Evolutionary conservation across 2,797 vertebrate genomes (phyloP).

Genomic region (Spondyliosoma cantharus): DNA sequence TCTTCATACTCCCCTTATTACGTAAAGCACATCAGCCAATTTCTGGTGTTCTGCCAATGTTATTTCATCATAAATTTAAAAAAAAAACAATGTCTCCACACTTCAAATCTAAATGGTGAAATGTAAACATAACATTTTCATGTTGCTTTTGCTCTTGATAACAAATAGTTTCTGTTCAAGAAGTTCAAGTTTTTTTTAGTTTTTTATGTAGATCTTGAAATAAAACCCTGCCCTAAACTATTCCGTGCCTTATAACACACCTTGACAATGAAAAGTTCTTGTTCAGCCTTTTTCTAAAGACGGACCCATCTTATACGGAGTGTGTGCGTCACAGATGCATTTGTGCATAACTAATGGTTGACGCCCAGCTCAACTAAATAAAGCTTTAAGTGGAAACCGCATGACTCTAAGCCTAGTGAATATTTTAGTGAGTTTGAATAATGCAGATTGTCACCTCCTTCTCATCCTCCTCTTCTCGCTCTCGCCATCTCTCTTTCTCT

Average conservation of each 20-base stretch:
- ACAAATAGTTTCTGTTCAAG: neutral
- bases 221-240: constrained; percentile 2
- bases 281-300: constrained; percentile 50
- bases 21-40: too few species aligned
- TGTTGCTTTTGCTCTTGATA: neutral
- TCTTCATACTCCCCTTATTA: neutral
- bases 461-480: constrained; percentile 52
- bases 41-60: too few species aligned
- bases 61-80: neutral
- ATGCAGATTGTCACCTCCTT: constrained; percentile 81
- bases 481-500: constrained; percentile 19
- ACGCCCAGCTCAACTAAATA: constrained; percentile 79
- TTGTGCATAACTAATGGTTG: constrained; percentile 77
- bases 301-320: constrained; percentile 32
- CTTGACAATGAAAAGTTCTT: constrained; percentile 63
- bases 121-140: constrained; percentile 1
- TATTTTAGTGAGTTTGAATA: constrained; percentile 85
- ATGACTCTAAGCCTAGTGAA: constrained; percentile 77
- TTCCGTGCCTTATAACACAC: constrained; percentile 24
- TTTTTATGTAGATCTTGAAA: neutral
- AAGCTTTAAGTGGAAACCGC: constrained; percentile 78
- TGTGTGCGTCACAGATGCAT: constrained; percentile 76
- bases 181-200: neutral
- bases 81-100: neutral
- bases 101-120: neutral